phyloP scores from a whole-genome alignment of 2,888 invertebrate species.

The Leptopilina drosophilae region DNA sequence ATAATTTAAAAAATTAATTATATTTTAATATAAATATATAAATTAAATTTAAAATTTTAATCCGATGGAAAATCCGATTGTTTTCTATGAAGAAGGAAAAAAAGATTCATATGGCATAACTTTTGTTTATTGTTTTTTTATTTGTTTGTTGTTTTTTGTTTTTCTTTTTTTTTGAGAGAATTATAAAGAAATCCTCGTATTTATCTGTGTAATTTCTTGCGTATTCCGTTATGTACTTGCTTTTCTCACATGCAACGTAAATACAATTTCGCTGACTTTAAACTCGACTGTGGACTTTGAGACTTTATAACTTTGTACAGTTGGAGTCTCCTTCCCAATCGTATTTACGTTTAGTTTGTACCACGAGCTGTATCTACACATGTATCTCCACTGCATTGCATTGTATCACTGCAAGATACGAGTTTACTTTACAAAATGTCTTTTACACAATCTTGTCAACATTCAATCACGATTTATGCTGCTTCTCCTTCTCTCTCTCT shows the following conservation, averaged over 20 bases:
- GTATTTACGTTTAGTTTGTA: conserved; percentile 26
- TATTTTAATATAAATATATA: too few species aligned
- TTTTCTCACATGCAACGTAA: conserved; percentile 22
- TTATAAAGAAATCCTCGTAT: conserved; percentile 20
- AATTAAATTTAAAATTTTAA: too few species aligned
- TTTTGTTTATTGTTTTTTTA: too few species aligned
- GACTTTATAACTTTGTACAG: conserved; percentile 30
- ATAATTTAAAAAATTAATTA: too few species aligned
- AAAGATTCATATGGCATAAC: too few species aligned
- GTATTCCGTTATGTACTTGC: background rate
- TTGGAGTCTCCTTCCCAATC: conserved; percentile 34
- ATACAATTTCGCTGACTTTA: conserved; percentile 26
- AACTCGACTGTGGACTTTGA: conserved; percentile 27
- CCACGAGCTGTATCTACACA: conserved; percentile 19
- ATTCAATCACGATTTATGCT: background rate
- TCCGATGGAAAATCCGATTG: too few species aligned
- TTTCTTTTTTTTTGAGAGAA: background rate
- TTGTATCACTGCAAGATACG: conserved; percentile 15
- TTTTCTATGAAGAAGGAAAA: too few species aligned
- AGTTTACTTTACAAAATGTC: background rate
- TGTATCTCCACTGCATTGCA: conserved; percentile 4
- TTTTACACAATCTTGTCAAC: background rate
- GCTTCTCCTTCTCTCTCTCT: too few species aligned
- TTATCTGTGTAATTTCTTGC: conserved; percentile 33
- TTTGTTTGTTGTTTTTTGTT: too few species aligned